Base-by-base conservation (phyloP, 2,888 invertebrate species). In the Agriopis marginaria region DNA sequence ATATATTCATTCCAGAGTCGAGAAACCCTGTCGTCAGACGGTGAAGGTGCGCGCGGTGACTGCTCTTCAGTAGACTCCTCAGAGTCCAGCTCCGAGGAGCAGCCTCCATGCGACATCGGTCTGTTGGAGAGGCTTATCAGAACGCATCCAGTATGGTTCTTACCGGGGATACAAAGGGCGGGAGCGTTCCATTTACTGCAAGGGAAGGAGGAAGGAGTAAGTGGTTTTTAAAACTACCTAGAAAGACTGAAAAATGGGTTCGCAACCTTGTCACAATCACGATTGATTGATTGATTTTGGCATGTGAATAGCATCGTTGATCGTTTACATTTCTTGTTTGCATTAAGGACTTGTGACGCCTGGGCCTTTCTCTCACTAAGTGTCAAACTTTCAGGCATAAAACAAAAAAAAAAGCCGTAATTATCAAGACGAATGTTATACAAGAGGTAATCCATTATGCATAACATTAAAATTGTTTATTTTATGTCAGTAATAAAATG, bases 71-170 rank as follows among this genome's bases (percentile, higher is more conserved):
- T 95, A 55, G 95, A 93, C 75, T 90, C 94, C 0, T 93, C 94
- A 75, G 90, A 89, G 63, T 96, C 96, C 68, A 95, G 94, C 56
- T 95, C 95, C 68, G 96, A 95, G 76, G 96, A 96, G 84, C 96
- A 96, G 81, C 96, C 97, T 74, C 97, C 97, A 74, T 98, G 98
- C 88, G 97, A 97, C 93, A 97, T 98, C 84, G 97, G 97, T 32
- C 93, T 98, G 75, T 95, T 98, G 84, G 99, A 99, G 89, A 95
- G 98, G 75, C 95, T 99, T 78, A 96, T 98, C 85, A 96, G 98
- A 77, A 98, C 98, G 45, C 98, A 99, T 92, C 98, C 98, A 54
- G 98, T 99, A 82, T 99, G 99, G 99, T 99, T 98, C 90, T 95
- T 99, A 73, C 98, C 98, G 0, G 98, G 98, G 50, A 97, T 99